Conservation (phyloP, 2,113 vertebrate species). For the Bos javanicus region DNA sequence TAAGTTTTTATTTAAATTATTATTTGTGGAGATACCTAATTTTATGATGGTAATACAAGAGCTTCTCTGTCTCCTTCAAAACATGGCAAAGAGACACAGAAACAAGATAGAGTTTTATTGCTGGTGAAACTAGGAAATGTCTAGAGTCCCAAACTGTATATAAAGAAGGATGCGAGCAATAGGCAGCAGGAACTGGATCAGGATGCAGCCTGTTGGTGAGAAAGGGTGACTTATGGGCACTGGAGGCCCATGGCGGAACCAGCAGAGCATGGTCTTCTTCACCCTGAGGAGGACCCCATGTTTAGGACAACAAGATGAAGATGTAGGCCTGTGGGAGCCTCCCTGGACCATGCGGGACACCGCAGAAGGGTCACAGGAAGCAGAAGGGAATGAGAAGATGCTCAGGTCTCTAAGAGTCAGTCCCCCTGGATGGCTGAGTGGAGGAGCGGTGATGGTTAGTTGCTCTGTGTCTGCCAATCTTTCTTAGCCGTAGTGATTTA, state of each 20-base stretch:
- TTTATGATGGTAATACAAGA: background rate
- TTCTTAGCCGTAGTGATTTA: background rate
- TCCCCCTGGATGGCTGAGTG: background rate
- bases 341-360: too few relatives aligned
- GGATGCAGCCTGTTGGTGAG: background rate
- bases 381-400: background rate
- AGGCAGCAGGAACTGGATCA: background rate
- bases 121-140: background rate
- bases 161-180: background rate
- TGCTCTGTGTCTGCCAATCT: background rate
- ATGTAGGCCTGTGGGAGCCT: background rate
- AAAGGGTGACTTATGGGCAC: fast-evolving
- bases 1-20: background rate
- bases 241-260: background rate
- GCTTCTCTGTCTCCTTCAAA: background rate
- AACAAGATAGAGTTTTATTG: background rate
- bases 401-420: background rate
- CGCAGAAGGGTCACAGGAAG: background rate
- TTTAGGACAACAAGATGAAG: background rate
- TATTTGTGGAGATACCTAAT: background rate
- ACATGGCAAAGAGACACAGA: background rate
- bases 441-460: background rate
- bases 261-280: background rate
- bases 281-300: too few relatives aligned
- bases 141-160: fast-evolving